These are phyloP conservation scores for Epirrhoe tristata DNA, from an alignment of 2,888 invertebrate species.

Conservation along the genomic window DNA sequence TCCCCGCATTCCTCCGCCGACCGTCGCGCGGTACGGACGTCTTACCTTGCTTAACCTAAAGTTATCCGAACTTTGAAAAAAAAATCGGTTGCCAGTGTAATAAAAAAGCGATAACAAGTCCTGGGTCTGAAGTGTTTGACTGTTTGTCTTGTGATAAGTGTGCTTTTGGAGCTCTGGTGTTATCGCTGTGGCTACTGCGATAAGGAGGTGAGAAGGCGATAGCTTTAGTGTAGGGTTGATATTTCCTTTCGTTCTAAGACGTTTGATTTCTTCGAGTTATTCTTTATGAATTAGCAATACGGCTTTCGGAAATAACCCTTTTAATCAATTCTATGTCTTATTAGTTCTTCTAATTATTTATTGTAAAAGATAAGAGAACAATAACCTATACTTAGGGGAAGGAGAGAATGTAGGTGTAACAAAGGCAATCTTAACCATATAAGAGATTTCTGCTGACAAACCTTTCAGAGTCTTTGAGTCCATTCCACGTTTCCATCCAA, in stretches of 20 bases:
- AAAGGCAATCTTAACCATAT: too few species aligned
- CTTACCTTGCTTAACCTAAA: constrained; percentile 22
- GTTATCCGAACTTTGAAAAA: constrained; percentile 33
- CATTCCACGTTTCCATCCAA: too few species aligned
- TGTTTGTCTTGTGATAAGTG: constrained; percentile 59
- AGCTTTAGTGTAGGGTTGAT: constrained; percentile 62
- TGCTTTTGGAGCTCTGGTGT: constrained; percentile 67
- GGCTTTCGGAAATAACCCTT: too few species aligned
- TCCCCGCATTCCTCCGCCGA: constrained; percentile 65
- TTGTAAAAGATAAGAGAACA: background rate
- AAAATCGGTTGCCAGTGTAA: constrained; percentile 54
- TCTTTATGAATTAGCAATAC: background rate
- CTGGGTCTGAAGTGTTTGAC: constrained; percentile 65
- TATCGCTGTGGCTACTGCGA: constrained; percentile 73
- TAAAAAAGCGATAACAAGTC: constrained; percentile 64
- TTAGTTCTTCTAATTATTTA: background rate
- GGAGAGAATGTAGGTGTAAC: too few species aligned
- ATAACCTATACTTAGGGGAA: background rate
- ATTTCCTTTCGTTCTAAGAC: constrained; percentile 26
- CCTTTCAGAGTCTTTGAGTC: too few species aligned
- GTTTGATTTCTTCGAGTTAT: background rate
- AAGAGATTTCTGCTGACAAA: too few species aligned
- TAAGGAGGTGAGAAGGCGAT: constrained; percentile 81
- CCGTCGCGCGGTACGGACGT: constrained; percentile 61
- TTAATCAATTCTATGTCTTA: too few species aligned